These are phyloP conservation scores for Myripristis jacobus DNA, from an alignment of 2,797 vertebrate genomes.

Conservation along the genomic window DNA sequence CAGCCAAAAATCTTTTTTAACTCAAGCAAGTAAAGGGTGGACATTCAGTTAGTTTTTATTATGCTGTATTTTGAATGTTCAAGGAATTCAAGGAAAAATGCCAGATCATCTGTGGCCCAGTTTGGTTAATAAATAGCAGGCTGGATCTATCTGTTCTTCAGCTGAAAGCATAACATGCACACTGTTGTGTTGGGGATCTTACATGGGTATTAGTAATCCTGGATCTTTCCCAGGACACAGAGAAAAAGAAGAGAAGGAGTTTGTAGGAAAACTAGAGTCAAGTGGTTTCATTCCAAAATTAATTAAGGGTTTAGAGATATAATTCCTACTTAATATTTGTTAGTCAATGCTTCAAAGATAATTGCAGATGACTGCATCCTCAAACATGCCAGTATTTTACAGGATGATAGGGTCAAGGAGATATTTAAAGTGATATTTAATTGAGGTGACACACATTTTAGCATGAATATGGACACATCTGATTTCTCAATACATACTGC, in stretches of 20 bases:
- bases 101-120: not conserved
- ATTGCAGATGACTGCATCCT: not conserved
- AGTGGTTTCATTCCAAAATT: conserved; percentile 3
- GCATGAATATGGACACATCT: no score
- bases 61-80: not conserved
- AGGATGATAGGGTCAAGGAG: no score
- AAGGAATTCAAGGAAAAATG: not conserved
- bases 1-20: not conserved
- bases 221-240: not conserved
- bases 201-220: not conserved
- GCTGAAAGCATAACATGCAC: not conserved
- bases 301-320: not conserved
- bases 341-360: not conserved
- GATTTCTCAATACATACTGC: no score
- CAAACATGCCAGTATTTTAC: no score
- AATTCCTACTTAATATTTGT: conserved; percentile 6
- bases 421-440: no score
- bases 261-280: not conserved
- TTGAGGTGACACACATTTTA: no score
- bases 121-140: not conserved
- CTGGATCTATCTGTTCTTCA: not conserved
- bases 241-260: not conserved
- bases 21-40: not conserved
- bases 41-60: not conserved
- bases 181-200: not conserved